A percentile compares a stretch with the other conserved stretches of the same genome.
These are phyloP conservation scores for Drosophila gaucha DNA, from an alignment of 2,888 invertebrate species.

Conservation along the genomic window DNA sequence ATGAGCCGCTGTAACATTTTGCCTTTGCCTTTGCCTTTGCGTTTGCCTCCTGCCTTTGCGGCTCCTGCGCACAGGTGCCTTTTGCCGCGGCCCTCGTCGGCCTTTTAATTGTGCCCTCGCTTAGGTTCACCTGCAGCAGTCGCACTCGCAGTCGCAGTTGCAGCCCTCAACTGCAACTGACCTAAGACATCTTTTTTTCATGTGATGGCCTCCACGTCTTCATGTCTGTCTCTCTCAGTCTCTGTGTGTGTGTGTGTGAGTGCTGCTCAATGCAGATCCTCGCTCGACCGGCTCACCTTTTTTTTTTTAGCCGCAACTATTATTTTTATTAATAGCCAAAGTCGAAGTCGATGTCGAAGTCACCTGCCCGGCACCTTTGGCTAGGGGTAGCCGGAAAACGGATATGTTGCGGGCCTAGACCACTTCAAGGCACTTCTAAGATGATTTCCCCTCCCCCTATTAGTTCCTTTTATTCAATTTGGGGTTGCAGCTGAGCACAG, in stretches of 20 bases:
- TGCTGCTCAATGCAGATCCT: constrained; percentile 24
- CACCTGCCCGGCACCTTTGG: constrained; percentile 76
- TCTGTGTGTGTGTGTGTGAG: not conserved
- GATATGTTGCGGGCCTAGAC: constrained; percentile 56
- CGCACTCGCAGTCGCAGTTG: constrained; percentile 6
- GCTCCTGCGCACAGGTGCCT: constrained; percentile 68
- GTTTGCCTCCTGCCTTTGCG: no score
- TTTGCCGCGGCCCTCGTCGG: constrained; percentile 56
- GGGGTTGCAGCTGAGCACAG: constrained; percentile 68
- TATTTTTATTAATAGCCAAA: constrained; percentile 83
- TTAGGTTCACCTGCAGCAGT: constrained; percentile 70
- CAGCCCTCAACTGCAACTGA: constrained; percentile 65
- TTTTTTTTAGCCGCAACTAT: constrained; percentile 76
- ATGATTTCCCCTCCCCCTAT: constrained; percentile 56
- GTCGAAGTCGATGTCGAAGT: constrained; percentile 59
- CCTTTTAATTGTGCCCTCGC: constrained; percentile 73
- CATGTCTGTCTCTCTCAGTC: not conserved
- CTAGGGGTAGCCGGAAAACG: constrained; percentile 78
- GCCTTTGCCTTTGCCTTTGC: constrained; percentile 51
- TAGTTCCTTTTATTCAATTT: constrained; percentile 24
- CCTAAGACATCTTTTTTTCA: constrained; percentile 83
- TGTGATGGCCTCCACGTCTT: constrained; percentile 70
- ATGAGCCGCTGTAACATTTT: constrained; percentile 75
- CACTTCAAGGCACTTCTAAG: constrained; percentile 57
- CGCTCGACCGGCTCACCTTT: constrained; percentile 55